Evolutionary conservation across 2,888 invertebrate species (phyloP).

Genomic region (Fabriciana adippe): DNA sequence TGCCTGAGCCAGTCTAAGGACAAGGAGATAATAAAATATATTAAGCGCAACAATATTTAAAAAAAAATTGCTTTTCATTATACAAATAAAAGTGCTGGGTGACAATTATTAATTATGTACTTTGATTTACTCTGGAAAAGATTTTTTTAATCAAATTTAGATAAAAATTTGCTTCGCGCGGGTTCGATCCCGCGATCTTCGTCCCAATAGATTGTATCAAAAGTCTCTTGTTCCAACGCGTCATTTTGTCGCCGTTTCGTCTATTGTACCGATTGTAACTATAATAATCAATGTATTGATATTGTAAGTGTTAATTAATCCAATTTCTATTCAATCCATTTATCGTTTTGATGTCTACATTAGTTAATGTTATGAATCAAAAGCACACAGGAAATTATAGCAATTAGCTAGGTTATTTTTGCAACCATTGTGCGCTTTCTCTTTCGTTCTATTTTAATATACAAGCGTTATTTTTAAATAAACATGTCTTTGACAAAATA

Average conservation of each 20-base stretch:
- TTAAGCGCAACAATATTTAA: background rate
- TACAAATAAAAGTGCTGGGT: too few species aligned
- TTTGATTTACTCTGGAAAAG: too few species aligned
- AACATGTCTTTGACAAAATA: background rate
- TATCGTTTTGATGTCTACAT: constrained; percentile 1
- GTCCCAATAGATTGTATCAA: too few species aligned
- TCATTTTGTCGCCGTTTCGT: too few species aligned
- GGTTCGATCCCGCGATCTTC: too few species aligned
- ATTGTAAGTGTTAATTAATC: background rate
- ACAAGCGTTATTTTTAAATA: constrained; percentile 5
- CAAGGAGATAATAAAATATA: constrained; percentile 27
- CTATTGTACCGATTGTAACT: too few species aligned
- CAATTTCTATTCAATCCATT: constrained; percentile 15
- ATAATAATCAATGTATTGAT: too few species aligned
- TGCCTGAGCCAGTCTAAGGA: constrained; percentile 96
- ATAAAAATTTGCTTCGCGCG: too few species aligned
- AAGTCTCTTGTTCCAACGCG: too few species aligned
- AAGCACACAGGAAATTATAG: constrained; percentile 13
- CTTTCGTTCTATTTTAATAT: constrained; percentile 7
- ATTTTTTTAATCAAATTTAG: too few species aligned
- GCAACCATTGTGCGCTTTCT: constrained; percentile 9
- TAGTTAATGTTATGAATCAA: background rate
- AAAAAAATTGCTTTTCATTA: background rate
- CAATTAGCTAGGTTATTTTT: constrained; percentile 12
- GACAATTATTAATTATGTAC: too few species aligned